Percentiles rank a stretch among this genome's conserved stretches.
Evolutionary conservation across 2,797 vertebrate genomes (phyloP).

Genomic region (Gambusia yucatana): DNA sequence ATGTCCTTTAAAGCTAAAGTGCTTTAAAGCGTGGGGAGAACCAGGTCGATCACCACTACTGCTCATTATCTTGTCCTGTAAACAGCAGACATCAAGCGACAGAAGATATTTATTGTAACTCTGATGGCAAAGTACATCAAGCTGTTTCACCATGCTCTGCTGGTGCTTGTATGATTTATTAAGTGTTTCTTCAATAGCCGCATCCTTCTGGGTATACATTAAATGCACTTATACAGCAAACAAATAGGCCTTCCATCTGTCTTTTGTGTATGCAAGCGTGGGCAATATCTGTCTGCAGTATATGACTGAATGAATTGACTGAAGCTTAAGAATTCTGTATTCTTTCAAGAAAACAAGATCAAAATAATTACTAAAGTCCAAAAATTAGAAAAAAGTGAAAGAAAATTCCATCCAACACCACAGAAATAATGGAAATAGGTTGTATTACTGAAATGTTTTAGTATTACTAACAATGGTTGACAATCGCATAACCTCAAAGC

Average conservation of each 20-base stretch:
- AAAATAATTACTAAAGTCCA: not conserved
- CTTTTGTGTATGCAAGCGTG: not conserved
- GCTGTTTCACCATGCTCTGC: constrained; percentile 22
- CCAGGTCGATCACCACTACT: constrained; percentile 61
- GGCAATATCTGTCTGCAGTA: not conserved
- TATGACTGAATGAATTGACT: not conserved
- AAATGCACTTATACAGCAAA: constrained; percentile 17
- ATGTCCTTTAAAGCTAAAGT: constrained; percentile 29
- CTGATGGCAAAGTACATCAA: constrained; percentile 21
- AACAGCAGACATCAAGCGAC: constrained; percentile 46
- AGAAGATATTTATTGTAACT: constrained; percentile 50
- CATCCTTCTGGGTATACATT: constrained; percentile 24
- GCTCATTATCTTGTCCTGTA: constrained; percentile 48
- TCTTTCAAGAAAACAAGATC: not conserved
- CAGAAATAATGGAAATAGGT: not conserved
- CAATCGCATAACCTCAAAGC: not conserved
- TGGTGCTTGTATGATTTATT: constrained; percentile 37
- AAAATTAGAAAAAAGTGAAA: constrained; percentile 30
- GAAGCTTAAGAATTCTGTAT: not conserved
- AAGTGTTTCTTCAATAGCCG: constrained; percentile 12
- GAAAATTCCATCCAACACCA: constrained; percentile 3
- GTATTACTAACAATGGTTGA: not conserved
- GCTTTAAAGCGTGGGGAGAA: constrained; percentile 47
- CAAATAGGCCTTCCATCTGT: not conserved
- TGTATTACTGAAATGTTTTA: constrained; percentile 27